Percentiles rank a stretch among this genome's conserved stretches.
Evolutionary conservation across 2,113 vertebrate genomes (phyloP).

Genomic region (Cichladusa arquata): DNA sequence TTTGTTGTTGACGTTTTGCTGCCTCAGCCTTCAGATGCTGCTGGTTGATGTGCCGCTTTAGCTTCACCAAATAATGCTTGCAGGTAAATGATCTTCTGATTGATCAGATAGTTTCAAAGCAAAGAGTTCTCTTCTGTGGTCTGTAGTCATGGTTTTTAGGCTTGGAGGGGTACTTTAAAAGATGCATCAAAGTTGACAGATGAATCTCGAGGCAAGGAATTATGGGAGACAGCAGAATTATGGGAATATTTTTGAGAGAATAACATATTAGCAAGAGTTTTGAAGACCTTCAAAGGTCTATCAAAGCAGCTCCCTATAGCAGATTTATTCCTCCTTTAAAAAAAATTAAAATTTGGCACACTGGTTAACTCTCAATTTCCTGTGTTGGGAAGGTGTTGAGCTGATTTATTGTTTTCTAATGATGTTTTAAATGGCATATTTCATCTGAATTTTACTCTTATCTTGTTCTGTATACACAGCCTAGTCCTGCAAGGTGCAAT

Average conservation of each 20-base stretch:
- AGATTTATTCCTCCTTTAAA: slow-evolving; percentile 68
- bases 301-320: slow-evolving; percentile 70
- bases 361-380: slow-evolving; percentile 71
- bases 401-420: slow-evolving; percentile 57
- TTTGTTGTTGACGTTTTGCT: slow-evolving; percentile 87
- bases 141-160: slow-evolving; percentile 79
- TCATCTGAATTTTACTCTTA: slow-evolving; percentile 55
- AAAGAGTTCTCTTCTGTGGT: slow-evolving; percentile 75
- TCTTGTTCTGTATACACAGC: slow-evolving; percentile 32
- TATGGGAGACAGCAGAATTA: slow-evolving; percentile 81
- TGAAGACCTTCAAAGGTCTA: slow-evolving; percentile 78
- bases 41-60: slow-evolving; percentile 80
- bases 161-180: slow-evolving; percentile 83
- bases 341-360: slow-evolving; percentile 44
- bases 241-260: slow-evolving; percentile 82
- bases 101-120: slow-evolving; percentile 87
- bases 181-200: slow-evolving; percentile 91
- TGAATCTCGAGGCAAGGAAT: slow-evolving; percentile 83
- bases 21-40: slow-evolving; percentile 81
- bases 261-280: slow-evolving; percentile 76
- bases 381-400: slow-evolving; percentile 41
- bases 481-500: neutral
- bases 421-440: slow-evolving; percentile 59
- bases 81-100: slow-evolving; percentile 90
- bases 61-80: slow-evolving; percentile 84